Evolutionary conservation across 2,113 vertebrate genomes (phyloP).

Genomic region (Syrmaticus mikado): DNA sequence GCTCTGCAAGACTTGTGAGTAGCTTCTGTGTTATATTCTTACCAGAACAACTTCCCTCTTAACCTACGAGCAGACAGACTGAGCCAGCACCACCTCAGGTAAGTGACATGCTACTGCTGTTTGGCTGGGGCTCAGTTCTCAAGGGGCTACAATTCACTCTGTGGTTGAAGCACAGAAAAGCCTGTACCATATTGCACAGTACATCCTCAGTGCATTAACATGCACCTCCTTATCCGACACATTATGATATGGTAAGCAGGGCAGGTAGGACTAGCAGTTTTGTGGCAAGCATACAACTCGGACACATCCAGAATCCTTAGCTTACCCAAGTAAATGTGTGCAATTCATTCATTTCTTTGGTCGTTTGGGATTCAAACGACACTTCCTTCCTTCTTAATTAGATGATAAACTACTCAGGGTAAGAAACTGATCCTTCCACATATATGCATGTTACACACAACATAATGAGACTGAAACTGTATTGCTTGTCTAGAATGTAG

Average conservation of each 20-base stretch:
- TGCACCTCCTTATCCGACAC: background rate
- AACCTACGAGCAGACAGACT: background rate
- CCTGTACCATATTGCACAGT: background rate
- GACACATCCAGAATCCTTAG: background rate
- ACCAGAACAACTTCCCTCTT: background rate
- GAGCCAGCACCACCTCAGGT: background rate
- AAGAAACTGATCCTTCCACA: conserved; percentile 42
- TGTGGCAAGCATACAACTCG: background rate
- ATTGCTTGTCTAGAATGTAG: too few relatives aligned
- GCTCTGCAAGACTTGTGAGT: background rate
- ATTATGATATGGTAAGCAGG: background rate
- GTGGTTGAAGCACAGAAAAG: background rate
- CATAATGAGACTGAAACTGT: background rate
- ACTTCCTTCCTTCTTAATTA: conserved; percentile 5
- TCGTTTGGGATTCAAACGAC: background rate
- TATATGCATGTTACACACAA: background rate
- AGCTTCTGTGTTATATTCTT: background rate
- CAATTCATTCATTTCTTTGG: background rate
- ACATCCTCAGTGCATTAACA: background rate
- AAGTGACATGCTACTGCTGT: background rate
- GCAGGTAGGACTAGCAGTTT: background rate
- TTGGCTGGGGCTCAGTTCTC: background rate
- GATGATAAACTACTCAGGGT: conserved; percentile 40
- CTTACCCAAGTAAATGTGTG: background rate
- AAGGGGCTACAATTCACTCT: background rate